phyloP scores from a whole-genome alignment of 1,140 invertebrate genomes.

The Cardiocondyla obscurior region DNA sequence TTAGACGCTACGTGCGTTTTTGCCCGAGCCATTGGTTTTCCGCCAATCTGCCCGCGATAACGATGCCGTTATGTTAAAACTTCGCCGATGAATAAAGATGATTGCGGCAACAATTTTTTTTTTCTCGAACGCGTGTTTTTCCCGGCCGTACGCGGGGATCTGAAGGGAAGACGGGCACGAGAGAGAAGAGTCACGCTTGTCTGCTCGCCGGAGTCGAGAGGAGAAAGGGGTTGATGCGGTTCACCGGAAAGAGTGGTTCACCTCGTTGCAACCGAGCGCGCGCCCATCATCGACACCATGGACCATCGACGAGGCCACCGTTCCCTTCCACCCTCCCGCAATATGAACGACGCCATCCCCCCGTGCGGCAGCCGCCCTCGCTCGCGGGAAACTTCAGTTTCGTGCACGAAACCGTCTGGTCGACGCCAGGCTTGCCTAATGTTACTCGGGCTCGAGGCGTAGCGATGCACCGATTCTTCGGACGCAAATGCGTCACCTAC shows the following conservation, averaged over 20 bases:
- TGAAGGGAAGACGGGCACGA: neutral
- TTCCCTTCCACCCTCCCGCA: neutral
- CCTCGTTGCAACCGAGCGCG: constrained; percentile 59
- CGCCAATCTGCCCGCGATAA: neutral
- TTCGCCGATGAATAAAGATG: neutral
- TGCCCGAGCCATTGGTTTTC: no score
- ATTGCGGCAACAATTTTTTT: neutral
- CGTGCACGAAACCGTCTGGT: constrained; percentile 63
- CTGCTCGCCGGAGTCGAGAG: constrained; percentile 3
- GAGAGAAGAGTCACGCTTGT: neutral
- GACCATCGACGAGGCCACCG: constrained; percentile 46
- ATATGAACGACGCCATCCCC: constrained; percentile 55
- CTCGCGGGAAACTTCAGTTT: constrained; percentile 56
- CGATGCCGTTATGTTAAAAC: neutral
- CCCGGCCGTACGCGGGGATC: no score
- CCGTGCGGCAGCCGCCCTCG: constrained; percentile 26
- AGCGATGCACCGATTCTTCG: constrained; percentile 79
- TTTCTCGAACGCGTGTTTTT: neutral
- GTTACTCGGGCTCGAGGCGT: constrained; percentile 15
- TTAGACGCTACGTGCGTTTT: neutral
- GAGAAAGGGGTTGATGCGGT: constrained; percentile 34
- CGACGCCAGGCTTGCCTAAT: constrained; percentile 43
- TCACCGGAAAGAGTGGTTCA: constrained; percentile 62
- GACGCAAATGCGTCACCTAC: constrained; percentile 77
- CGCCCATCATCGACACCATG: constrained; percentile 68